Conservation (phyloP, 2,113 vertebrate species). For the Nanorana parkeri region DNA sequence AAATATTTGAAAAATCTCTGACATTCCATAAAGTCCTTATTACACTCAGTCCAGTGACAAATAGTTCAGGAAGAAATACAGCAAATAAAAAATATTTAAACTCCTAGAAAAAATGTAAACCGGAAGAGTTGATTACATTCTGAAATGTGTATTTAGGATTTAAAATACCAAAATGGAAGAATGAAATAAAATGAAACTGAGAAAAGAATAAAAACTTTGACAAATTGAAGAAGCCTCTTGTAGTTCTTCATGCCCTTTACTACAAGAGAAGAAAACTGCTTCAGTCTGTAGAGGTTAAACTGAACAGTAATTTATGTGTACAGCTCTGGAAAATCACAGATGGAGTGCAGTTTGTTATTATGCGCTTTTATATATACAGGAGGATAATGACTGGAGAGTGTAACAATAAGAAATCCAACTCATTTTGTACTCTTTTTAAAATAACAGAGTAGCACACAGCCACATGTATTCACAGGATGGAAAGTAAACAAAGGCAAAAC, state of each 20-base stretch:
- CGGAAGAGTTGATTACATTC: not conserved
- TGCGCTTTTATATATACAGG: constrained; percentile 21
- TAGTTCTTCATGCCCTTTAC: not conserved
- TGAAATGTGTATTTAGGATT: not conserved
- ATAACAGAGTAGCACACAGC: constrained; percentile 13
- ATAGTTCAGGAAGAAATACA: too few species aligned
- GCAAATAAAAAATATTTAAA: too few species aligned
- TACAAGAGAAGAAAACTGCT: not conserved
- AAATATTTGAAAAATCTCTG: too few species aligned
- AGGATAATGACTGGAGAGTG: constrained; percentile 17
- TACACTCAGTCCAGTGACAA: too few species aligned
- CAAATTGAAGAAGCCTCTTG: not conserved
- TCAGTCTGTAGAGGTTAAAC: not conserved
- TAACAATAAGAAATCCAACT: constrained; percentile 19
- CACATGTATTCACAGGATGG: constrained; percentile 4
- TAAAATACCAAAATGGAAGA: not conserved
- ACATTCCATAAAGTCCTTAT: too few species aligned
- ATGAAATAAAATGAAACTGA: not conserved
- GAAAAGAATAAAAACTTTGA: not conserved
- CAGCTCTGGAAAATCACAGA: constrained; percentile 29
- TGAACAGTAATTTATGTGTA: constrained; percentile 9
- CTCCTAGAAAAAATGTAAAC: not conserved
- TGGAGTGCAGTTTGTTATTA: constrained; percentile 28
- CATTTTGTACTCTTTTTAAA: constrained; percentile 9
- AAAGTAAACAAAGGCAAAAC: constrained; percentile 4